Evolutionary conservation across 2,797 vertebrate species (phyloP).

Genomic region (Thunnus albacares): DNA sequence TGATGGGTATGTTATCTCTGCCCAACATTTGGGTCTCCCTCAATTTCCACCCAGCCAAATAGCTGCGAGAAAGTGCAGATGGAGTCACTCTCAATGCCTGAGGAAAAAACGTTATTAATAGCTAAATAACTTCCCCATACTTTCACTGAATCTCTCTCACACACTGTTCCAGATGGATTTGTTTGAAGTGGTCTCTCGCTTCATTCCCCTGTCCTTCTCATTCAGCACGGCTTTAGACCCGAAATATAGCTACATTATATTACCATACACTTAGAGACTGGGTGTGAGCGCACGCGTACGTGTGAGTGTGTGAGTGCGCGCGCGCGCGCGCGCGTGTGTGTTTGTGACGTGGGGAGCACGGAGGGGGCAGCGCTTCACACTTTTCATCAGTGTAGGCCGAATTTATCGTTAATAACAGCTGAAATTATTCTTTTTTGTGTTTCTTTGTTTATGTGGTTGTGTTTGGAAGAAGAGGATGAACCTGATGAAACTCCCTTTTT

Average conservation of each 20-base stretch:
- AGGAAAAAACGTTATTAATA: slow-evolving; percentile 99
- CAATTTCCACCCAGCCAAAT: slow-evolving; percentile 98
- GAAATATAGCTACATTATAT: slow-evolving; percentile 94
- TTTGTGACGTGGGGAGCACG: slow-evolving; percentile 34
- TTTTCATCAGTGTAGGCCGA: slow-evolving; percentile 30
- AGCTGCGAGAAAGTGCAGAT: slow-evolving; percentile 95
- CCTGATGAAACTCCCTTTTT: neutral
- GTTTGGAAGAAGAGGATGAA: neutral
- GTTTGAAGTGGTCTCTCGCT: slow-evolving; percentile 96
- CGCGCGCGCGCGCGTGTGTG: slow-evolving; percentile 18
- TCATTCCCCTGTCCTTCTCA: slow-evolving; percentile 90
- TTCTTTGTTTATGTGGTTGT: slow-evolving; percentile 72
- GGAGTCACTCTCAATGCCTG: slow-evolving; percentile 94
- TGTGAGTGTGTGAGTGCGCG: slow-evolving; percentile 2
- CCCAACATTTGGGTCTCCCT: slow-evolving; percentile 98
- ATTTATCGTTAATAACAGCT: slow-evolving; percentile 84
- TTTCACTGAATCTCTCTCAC: slow-evolving; percentile 96
- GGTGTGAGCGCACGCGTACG: slow-evolving; percentile 27
- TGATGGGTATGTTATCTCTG: slow-evolving; percentile 97
- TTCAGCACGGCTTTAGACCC: slow-evolving; percentile 91
- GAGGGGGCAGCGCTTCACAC: slow-evolving; percentile 40
- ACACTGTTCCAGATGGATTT: slow-evolving; percentile 95
- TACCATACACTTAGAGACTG: slow-evolving; percentile 85
- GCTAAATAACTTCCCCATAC: slow-evolving; percentile 99
- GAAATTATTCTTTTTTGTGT: slow-evolving; percentile 76